phyloP scores from a whole-genome alignment of 2,888 invertebrate genomes.

The Drosophila borealis region DNA sequence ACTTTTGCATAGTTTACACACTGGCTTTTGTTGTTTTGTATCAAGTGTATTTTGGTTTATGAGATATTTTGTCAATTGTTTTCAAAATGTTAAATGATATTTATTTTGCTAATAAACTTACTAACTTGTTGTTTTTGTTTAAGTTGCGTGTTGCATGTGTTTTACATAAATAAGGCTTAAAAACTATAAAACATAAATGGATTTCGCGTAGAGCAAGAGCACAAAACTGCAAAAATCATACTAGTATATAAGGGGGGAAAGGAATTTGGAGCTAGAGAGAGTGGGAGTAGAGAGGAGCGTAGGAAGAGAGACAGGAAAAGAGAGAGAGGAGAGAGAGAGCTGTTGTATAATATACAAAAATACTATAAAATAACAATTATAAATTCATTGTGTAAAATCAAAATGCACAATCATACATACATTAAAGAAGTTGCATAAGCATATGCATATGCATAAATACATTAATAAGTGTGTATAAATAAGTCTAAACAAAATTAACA shows the following conservation, averaged over 20 bases:
- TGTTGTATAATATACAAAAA: conserved; percentile 65
- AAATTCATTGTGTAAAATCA: conserved; percentile 67
- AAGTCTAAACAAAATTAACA: conserved; percentile 73
- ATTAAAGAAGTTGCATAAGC: conserved; percentile 52
- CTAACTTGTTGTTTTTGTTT: conserved; percentile 63
- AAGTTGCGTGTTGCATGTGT: conserved; percentile 58
- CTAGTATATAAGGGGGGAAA: not conserved
- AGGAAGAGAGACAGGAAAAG: not conserved
- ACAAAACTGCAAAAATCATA: conserved; percentile 34
- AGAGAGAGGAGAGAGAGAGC: conserved; percentile 39
- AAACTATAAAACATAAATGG: conserved; percentile 77
- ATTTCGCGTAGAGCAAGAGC: conserved; percentile 60
- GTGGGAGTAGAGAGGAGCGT: conserved; percentile 9
- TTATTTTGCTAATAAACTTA: conserved; percentile 76
- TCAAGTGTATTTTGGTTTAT: conserved; percentile 19
- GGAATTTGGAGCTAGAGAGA: conserved; percentile 5
- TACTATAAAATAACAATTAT: conserved; percentile 71
- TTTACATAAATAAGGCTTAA: conserved; percentile 73
- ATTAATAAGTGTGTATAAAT: conserved; percentile 61
- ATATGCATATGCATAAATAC: conserved; percentile 57
- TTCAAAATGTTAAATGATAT: conserved; percentile 62
- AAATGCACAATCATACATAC: conserved; percentile 68
- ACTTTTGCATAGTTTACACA: conserved; percentile 53
- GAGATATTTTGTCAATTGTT: conserved; percentile 25
- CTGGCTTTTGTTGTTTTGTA: conserved; percentile 25